Conservation (phyloP, 2,797 vertebrate species). For the Macroramphosus scolopax region DNA sequence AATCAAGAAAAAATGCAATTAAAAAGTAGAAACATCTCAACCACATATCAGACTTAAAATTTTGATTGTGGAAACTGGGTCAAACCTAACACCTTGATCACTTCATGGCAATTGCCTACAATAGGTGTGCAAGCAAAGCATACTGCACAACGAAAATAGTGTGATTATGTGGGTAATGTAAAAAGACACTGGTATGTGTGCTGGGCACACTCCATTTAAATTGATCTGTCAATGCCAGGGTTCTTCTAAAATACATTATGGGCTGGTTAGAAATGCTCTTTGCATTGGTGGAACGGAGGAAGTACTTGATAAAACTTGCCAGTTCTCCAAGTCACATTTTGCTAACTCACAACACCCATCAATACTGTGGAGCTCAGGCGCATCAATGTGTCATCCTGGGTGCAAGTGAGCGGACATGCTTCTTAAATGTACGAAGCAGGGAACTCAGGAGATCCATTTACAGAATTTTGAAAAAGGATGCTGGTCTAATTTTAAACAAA, state of each 20-base stretch:
- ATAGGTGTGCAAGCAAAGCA: constrained; percentile 3
- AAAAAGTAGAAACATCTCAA: constrained; percentile 14
- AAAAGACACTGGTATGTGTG: not conserved
- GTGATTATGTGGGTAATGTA: not conserved
- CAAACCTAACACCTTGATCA: too few relatives aligned
- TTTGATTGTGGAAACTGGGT: not conserved
- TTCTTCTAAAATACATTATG: constrained; percentile 6
- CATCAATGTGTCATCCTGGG: too few relatives aligned
- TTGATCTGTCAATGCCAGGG: constrained; percentile 1
- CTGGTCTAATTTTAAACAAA: constrained; percentile 10
- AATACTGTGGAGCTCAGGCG: too few relatives aligned
- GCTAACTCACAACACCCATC: too few relatives aligned
- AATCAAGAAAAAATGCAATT: constrained; percentile 36
- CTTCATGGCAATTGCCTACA: too few relatives aligned
- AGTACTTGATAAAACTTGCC: constrained; percentile 7
- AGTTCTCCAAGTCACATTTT: not conserved
- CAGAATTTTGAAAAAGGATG: constrained; percentile 9
- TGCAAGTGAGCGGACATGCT: constrained; percentile 22
- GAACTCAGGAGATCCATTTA: constrained; percentile 18
- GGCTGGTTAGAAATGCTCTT: constrained; percentile 2
- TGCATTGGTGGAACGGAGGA: constrained; percentile 9
- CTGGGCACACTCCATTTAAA: not conserved
- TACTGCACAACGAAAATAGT: too few relatives aligned
- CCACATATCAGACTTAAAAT: constrained; percentile 9
- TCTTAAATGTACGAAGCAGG: constrained; percentile 8